Evolutionary conservation across 2,888 invertebrate species (phyloP).

Genomic region (Melanotus villosus): DNA sequence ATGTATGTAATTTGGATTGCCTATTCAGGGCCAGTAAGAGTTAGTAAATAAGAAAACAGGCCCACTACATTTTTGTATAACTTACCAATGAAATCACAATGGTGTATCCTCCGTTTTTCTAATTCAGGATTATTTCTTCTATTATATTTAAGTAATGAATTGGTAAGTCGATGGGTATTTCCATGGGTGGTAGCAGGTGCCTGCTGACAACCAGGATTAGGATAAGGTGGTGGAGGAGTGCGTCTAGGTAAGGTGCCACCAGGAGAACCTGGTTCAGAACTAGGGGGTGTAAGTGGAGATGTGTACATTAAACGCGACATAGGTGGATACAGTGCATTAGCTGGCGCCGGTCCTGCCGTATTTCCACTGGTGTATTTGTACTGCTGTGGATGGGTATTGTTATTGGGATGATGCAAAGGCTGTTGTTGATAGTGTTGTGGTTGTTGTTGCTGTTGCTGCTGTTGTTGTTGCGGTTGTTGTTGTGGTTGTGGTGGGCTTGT

Average conservation of each 20-base stretch:
- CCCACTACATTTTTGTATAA: no score
- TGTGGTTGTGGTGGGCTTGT: slow-evolving; percentile 60
- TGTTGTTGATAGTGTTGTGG: slow-evolving; percentile 65
- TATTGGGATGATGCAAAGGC: slow-evolving; percentile 54
- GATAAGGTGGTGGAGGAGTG: slow-evolving; percentile 85
- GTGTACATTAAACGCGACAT: slow-evolving; percentile 81
- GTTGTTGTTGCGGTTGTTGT: slow-evolving; percentile 63
- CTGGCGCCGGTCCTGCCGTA: slow-evolving; percentile 64
- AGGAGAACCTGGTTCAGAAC: slow-evolving; percentile 90
- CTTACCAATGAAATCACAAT: slow-evolving; percentile 94
- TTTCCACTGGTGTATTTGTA: slow-evolving; percentile 59
- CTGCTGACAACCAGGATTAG: slow-evolving; percentile 70
- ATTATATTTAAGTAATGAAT: slow-evolving; percentile 81
- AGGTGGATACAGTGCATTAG: slow-evolving; percentile 70
- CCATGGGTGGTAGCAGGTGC: slow-evolving; percentile 55
- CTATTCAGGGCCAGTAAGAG: no score
- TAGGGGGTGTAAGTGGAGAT: slow-evolving; percentile 89
- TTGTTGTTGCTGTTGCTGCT: no score
- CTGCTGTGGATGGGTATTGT: slow-evolving; percentile 57
- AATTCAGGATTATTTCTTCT: slow-evolving; percentile 96
- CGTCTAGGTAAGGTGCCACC: slow-evolving; percentile 79
- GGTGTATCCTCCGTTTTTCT: slow-evolving; percentile 95
- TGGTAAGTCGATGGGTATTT: slow-evolving; percentile 57
- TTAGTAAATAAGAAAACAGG: no score
- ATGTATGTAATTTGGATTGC: no score